Conservation (phyloP, 2,888 invertebrate species). For the Sympetrum striolatum region DNA sequence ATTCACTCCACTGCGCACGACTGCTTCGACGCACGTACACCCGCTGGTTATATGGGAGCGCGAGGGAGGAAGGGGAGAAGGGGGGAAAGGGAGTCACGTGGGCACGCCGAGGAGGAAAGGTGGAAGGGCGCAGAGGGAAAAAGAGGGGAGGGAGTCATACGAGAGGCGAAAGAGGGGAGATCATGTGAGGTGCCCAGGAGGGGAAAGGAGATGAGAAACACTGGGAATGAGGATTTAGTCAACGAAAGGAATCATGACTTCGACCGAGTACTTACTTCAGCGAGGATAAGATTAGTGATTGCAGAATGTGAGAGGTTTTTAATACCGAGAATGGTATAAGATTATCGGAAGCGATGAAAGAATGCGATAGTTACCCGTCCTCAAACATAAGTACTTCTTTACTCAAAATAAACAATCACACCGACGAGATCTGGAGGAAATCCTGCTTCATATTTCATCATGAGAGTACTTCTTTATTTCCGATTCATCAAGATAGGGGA, state of each 20-base stretch:
- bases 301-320: no score
- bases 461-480: no score
- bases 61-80: background rate
- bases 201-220: background rate
- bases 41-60: constrained; percentile 13
- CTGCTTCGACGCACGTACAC: constrained; percentile 21
- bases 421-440: no score
- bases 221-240: background rate
- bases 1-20: constrained; percentile 33
- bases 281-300: no score
- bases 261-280: background rate
- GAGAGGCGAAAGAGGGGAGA: background rate
- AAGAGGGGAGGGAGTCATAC: background rate
- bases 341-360: no score
- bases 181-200: background rate
- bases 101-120: constrained; percentile 17
- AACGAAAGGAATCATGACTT: background rate
- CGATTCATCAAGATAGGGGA: no score
- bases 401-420: no score
- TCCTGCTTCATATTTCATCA: no score
- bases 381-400: no score
- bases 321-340: no score
- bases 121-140: background rate
- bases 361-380: no score
- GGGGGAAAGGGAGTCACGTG: constrained; percentile 6